Conservation (phyloP, 2,888 invertebrate genomes). For the Lasioglossum villosulum region DNA sequence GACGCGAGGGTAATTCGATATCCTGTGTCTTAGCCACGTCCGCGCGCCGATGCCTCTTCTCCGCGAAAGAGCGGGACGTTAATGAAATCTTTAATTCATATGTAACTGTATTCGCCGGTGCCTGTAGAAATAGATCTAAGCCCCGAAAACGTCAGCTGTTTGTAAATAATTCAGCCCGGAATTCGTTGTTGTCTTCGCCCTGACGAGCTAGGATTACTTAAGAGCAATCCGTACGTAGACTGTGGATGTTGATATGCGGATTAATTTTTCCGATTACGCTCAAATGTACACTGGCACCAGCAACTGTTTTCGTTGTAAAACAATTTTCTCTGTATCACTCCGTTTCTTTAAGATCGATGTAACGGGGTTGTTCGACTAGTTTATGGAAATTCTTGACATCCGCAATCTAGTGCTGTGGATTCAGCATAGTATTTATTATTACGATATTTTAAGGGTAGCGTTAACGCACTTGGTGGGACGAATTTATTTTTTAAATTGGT, state of each 20-base stretch:
- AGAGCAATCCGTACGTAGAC: neutral
- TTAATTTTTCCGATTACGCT: neutral
- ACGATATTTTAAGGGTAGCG: neutral
- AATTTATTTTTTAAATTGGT: slow-evolving; percentile 12
- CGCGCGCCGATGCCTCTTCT: slow-evolving; percentile 28
- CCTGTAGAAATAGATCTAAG: neutral
- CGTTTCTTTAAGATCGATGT: neutral
- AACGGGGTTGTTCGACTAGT: neutral
- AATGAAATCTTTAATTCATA: slow-evolving; percentile 52
- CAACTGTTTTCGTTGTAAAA: neutral
- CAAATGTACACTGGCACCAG: neutral
- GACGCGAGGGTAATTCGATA: slow-evolving; percentile 66
- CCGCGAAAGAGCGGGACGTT: slow-evolving; percentile 29
- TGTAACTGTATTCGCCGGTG: slow-evolving; percentile 16
- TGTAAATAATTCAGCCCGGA: slow-evolving; percentile 43
- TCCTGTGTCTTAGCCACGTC: slow-evolving; percentile 56
- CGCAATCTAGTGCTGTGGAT: neutral
- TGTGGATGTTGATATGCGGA: neutral
- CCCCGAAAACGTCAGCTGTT: neutral
- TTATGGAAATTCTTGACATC: neutral
- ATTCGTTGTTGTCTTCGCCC: neutral
- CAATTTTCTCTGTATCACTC: neutral
- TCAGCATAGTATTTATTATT: slow-evolving; percentile 51
- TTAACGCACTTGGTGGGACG: slow-evolving; percentile 1
- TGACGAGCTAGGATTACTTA: neutral